These are phyloP conservation scores for Tadarida brasiliensis DNA, from an alignment of 2,797 vertebrate species.

Conservation along the genomic window DNA sequence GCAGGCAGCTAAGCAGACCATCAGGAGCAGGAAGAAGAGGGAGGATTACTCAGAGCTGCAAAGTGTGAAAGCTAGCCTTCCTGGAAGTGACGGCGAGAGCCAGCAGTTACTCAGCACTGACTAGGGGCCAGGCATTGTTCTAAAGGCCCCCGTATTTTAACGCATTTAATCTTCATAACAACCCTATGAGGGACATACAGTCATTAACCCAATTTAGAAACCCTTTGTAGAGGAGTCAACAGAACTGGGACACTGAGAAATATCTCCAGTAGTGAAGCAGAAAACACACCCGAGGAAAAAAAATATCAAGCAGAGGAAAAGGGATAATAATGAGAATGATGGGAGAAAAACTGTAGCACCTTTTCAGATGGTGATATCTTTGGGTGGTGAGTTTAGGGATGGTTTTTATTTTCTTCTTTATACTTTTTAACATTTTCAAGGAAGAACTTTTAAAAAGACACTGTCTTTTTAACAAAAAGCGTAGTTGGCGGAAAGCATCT, in stretches of 20 bases:
- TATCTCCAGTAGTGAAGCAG: not conserved
- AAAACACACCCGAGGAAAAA: constrained; percentile 17
- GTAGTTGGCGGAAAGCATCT: not conserved
- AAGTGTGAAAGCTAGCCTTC: not conserved
- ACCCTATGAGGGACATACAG: not conserved
- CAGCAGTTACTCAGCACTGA: not conserved
- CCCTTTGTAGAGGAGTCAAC: not conserved
- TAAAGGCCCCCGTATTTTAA: not conserved
- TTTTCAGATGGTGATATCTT: not conserved
- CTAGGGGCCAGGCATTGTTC: not conserved
- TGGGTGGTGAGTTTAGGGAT: not conserved
- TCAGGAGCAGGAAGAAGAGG: not conserved
- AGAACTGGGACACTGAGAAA: not conserved
- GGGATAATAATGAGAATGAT: not conserved
- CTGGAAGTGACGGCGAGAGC: not conserved
- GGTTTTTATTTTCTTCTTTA: constrained; percentile 45
- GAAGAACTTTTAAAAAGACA: not conserved
- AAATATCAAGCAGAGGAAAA: not conserved
- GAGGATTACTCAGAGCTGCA: not conserved
- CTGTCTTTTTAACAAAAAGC: constrained; percentile 14
- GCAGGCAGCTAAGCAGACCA: not conserved
- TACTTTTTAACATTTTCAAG: constrained; percentile 46
- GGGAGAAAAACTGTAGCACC: not conserved
- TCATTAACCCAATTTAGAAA: constrained; percentile 27
- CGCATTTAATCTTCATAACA: not conserved